A percentile compares a stretch with the other conserved stretches of the same genome.
Conservation (phyloP, 2,888 invertebrate species). For the Leucophenga montana region DNA sequence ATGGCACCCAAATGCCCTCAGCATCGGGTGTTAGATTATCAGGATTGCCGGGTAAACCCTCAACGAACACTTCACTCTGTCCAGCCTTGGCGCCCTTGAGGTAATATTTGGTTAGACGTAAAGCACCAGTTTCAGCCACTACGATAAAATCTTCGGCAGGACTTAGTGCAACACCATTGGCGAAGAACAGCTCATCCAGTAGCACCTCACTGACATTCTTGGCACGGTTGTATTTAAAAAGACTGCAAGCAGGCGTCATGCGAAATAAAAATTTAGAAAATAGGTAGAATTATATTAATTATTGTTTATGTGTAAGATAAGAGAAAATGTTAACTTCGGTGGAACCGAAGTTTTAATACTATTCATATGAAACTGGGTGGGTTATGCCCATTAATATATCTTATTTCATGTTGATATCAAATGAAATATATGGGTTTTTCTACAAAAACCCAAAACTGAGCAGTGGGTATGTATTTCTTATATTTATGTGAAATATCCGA, state of each 20-base stretch:
- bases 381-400: too few species aligned
- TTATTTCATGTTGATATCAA: too few species aligned
- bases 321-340: constrained; percentile 50
- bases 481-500: too few species aligned
- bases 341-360: too few species aligned
- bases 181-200: constrained; percentile 84
- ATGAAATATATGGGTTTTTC: too few species aligned
- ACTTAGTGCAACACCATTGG: constrained; percentile 90
- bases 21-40: constrained; percentile 76
- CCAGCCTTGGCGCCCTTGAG: constrained; percentile 88
- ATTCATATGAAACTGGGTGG: too few species aligned
- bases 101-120: constrained; percentile 83
- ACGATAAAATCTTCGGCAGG: constrained; percentile 87
- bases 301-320: too few species aligned
- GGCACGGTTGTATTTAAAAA: constrained; percentile 85
- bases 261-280: constrained; percentile 37
- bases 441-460: too few species aligned
- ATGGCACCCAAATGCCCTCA: constrained; percentile 80
- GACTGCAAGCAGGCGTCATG: constrained; percentile 77
- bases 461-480: too few species aligned
- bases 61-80: constrained; percentile 84
- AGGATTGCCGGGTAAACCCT: constrained; percentile 81
- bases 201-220: constrained; percentile 85
- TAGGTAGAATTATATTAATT: too few species aligned
- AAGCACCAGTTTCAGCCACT: constrained; percentile 81